Percentiles rank a stretch among this genome's conserved stretches.
Evolutionary conservation across 2,888 invertebrate species (phyloP).

Genomic region (Eristalis intricaria): DNA sequence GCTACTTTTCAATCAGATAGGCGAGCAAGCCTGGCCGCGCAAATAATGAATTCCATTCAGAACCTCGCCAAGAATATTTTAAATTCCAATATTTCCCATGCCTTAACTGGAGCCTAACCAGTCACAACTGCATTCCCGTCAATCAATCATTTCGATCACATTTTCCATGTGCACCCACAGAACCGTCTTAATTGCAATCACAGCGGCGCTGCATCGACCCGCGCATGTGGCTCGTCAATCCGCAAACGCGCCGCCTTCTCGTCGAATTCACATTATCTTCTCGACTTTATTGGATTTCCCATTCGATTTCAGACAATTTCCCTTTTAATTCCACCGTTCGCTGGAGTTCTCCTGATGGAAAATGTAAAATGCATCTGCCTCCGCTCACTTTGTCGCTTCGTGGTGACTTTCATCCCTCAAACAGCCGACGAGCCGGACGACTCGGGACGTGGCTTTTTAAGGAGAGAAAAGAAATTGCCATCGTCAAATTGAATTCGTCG

Average conservation of each 20-base stretch:
- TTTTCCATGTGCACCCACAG: not conserved
- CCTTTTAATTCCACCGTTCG: not conserved
- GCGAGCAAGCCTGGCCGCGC: too few relatives aligned
- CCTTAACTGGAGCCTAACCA: too few relatives aligned
- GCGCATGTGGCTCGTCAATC: not conserved
- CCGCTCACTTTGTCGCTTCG: not conserved
- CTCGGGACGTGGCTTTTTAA: not conserved
- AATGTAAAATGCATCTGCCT: not conserved
- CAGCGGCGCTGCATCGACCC: not conserved
- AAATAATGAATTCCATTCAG: too few relatives aligned
- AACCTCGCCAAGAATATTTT: too few relatives aligned
- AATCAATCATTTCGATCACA: not conserved
- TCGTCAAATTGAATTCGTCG: slow-evolving; percentile 48
- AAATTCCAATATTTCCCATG: too few relatives aligned
- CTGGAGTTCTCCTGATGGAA: not conserved
- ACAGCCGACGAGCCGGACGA: too few relatives aligned
- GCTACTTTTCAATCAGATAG: too few relatives aligned
- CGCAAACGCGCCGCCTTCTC: not conserved
- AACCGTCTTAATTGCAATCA: not conserved
- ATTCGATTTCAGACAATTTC: not conserved
- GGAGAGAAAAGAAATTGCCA: slow-evolving; percentile 4
- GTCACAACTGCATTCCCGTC: not conserved
- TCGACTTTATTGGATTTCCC: slow-evolving; percentile 3
- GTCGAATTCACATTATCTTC: not conserved
- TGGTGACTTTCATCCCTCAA: not conserved